Base-by-base conservation (phyloP, 2,888 invertebrate genomes). In the Tetragonisca angustula region DNA sequence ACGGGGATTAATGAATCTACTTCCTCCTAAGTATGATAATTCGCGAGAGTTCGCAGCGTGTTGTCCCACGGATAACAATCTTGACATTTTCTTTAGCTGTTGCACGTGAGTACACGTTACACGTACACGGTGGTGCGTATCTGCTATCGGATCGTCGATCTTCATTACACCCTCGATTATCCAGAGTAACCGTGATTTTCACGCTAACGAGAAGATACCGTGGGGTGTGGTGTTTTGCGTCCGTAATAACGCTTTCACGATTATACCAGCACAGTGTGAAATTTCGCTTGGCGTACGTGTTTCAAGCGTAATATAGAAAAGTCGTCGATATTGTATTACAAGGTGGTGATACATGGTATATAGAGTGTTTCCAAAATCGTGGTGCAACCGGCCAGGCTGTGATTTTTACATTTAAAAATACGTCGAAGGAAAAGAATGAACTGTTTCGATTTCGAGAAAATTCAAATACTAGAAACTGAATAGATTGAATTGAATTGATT, bases 141-240 rank as follows among this genome's bases (percentile, higher is more conserved):
- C 59, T 67, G 62, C 56, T 79, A 85, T 85, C 85, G 74, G 72
- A 67, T 83, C 83, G 76, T 83, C 76, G 72, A 85, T 83, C 79
- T 85, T 85, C 83, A 56, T 83, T 79, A 74, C 61, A 67, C 52
- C 43, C 79, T 49, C 75, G 70, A 79, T 83, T 75, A 79, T 75
- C 75, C 65, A 67, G 52, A 54, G 27, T 65, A 67, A 56, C 71
- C 73, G 70, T 78, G 72, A 79, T 82, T 74, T 82, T 70, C 74
- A 6, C 59, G 32, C 59, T n/a, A 74, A 74, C 27, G 15, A 36
- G 56, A 2, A 32, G 27, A 61, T 27, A 21, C 17, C 27, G 24
- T 15, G 24, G 11, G 19, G 43, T 13, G 13, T 32, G 19, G 13
- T 36, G 32, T 49, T 19, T 27, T 43, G 5, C 24, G 5, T 24